A percentile compares a stretch with the other conserved stretches of the same genome.
Conservation (phyloP, 92 coral and sea anemone genomes). For the Epizoanthus ramosus region DNA sequence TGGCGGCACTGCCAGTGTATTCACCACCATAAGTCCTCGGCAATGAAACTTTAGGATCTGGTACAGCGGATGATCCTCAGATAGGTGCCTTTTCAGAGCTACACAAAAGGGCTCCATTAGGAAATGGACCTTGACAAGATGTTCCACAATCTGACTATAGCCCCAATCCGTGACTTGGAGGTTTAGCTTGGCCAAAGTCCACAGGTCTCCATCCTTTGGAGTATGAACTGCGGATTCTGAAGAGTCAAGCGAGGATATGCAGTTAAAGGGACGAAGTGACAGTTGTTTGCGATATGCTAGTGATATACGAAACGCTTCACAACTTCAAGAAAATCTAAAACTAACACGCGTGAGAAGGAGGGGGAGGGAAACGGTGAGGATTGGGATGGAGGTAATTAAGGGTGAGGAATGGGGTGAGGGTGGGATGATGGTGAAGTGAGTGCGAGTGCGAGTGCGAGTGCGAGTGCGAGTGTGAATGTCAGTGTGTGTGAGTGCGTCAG, state of each 20-base stretch:
- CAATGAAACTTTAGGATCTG: conserved; percentile 37
- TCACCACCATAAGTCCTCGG: conserved; percentile 34
- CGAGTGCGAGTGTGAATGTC: no score
- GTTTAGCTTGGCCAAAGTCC: conserved; percentile 60
- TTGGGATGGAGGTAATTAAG: no score
- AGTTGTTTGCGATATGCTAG: no score
- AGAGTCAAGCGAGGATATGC: background rate
- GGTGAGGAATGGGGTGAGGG: no score
- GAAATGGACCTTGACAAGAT: conserved; percentile 48
- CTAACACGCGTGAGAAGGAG: no score
- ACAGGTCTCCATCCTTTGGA: conserved; percentile 51
- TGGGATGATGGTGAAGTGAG: no score
- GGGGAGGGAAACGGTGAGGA: no score
- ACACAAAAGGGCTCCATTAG: conserved; percentile 44
- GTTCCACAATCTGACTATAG: conserved; percentile 55
- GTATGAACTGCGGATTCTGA: conserved; percentile 48
- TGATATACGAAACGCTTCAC: no score
- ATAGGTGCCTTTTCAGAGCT: conserved; percentile 12
- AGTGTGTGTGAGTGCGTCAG: no score
- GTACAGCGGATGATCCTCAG: conserved; percentile 32
- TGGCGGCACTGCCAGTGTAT: conserved; percentile 31
- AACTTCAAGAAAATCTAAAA: no score
- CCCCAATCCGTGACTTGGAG: conserved; percentile 51
- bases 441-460: no score
- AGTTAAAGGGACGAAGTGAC: no score